Evolutionary conservation across 2,888 invertebrate species (phyloP), one percentile per base, ranked within the genome.

Genomic region (Rhingia rostrata): DNA sequence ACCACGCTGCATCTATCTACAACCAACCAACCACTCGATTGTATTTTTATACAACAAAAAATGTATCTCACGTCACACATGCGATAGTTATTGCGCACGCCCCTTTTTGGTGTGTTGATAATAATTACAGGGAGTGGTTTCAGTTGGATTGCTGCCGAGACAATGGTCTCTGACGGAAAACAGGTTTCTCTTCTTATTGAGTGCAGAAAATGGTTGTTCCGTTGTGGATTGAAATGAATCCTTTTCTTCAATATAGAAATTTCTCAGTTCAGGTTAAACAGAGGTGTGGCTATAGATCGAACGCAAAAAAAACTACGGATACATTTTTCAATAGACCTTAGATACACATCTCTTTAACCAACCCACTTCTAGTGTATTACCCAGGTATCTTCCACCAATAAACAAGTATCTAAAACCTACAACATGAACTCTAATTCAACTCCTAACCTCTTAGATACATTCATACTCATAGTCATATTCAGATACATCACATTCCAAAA

Each of bases 1-100:
- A 77, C 75, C 51, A 30, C 63, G 54, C 49, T 33, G 56, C 49
- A 14, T 41, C 58, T 58, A 22, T 32, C 7, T 43, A 6, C 6
- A 58, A 51, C 7, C 63, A 67, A 58, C 80, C 84, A 84, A 84
- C 72, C 75, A 67, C 4, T 30, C 37, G 2, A 51, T 85, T 85
- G 85, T 66, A 12, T 67, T 81, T 72, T 67, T 66, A 60, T 35
- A 63, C 67, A 56, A 56, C 51, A 60, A 49, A 14, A 66, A 64
- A 39, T 60, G 66, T 73, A 67, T 58, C 66, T 74, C 22, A 63
- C 37, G 45, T 43, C 61, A 58, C 39, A 56, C 61, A 73, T 49
- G 56, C 37, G 63, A 49, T 61, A 45, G 39, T 43, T 64, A 14
- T n/a, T 6, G 37, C 39, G 14, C 4, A 67, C 83, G 73, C 83